These are phyloP conservation scores for Ephestia elutella DNA, from an alignment of 1,140 invertebrate genomes.

Conservation along the genomic window DNA sequence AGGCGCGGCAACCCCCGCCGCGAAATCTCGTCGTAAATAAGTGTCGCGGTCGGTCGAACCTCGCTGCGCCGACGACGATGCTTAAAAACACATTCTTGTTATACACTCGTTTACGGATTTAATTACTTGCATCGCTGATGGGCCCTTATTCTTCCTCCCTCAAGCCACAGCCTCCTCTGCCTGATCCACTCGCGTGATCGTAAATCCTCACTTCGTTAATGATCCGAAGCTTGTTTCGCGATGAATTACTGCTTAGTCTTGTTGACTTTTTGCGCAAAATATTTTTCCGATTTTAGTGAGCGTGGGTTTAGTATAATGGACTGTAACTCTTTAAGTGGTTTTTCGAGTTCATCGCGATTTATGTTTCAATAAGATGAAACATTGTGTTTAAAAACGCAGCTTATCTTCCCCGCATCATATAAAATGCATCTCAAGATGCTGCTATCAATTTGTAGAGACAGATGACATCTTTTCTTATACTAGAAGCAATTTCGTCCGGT, in stretches of 20 bases:
- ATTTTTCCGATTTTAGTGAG: slow-evolving; percentile 46
- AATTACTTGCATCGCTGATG: slow-evolving; percentile 62
- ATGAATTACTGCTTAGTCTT: slow-evolving; percentile 54
- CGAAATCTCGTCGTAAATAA: slow-evolving; percentile 68
- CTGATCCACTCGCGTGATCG: slow-evolving; percentile 46
- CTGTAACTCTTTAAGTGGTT: slow-evolving; percentile 50
- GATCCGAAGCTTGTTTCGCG: slow-evolving; percentile 48
- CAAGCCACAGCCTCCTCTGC: slow-evolving; percentile 22
- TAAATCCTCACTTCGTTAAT: slow-evolving; percentile 61
- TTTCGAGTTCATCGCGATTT: slow-evolving; percentile 49
- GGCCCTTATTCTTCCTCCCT: slow-evolving; percentile 24
- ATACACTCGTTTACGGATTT: slow-evolving; percentile 68
- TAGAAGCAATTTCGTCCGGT: slow-evolving; percentile 1
- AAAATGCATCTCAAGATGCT: slow-evolving; percentile 27
- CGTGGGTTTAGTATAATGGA: slow-evolving; percentile 46
- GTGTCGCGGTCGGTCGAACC: slow-evolving; percentile 38
- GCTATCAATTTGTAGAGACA: slow-evolving; percentile 18
- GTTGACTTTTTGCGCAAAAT: slow-evolving; percentile 49
- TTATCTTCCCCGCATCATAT: slow-evolving; percentile 34
- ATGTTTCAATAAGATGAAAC: slow-evolving; percentile 43
- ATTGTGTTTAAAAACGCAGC: slow-evolving; percentile 35
- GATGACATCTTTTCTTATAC: slow-evolving; percentile 13
- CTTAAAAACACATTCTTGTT: slow-evolving; percentile 57
- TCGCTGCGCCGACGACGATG: slow-evolving; percentile 32
- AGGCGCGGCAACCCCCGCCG: slow-evolving; percentile 62